Percentiles rank a stretch among this genome's conserved stretches.
phyloP scores from a whole-genome alignment of 2,797 vertebrate genomes.

The Pseudomugil tenellus region DNA sequence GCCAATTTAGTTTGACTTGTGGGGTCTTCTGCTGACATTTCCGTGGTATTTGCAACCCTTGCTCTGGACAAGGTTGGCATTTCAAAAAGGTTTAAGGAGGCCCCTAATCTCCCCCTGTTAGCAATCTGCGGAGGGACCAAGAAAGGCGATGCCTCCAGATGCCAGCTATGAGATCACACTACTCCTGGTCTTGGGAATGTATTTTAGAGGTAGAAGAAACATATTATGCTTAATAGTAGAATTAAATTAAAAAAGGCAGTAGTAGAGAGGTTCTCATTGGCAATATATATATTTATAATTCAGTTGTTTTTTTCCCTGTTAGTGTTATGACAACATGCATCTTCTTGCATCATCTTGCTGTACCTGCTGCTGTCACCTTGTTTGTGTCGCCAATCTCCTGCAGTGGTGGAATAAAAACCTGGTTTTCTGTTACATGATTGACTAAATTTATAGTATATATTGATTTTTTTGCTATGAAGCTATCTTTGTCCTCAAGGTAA shows the following conservation, averaged over 20 bases:
- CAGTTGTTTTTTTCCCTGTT: background rate
- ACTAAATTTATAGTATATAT: background rate
- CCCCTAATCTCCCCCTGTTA: conserved; percentile 79
- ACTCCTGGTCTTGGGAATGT: background rate
- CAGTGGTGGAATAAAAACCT: background rate
- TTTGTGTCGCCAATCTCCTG: background rate
- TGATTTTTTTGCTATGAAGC: background rate
- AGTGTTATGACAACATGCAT: background rate
- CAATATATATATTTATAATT: conserved; percentile 1
- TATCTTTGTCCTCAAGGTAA: background rate
- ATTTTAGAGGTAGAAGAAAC: conserved; percentile 1
- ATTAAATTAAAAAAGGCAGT: background rate
- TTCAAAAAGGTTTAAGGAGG: conserved; percentile 80
- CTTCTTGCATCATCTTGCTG: conserved; percentile 1
- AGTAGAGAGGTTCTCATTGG: background rate
- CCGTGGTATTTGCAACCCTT: conserved; percentile 81
- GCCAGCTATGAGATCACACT: conserved; percentile 4
- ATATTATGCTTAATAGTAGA: background rate
- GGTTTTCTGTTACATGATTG: background rate
- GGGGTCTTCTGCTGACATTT: conserved; percentile 83
- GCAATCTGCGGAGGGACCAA: conserved; percentile 70
- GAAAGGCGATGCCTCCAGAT: conserved; percentile 17
- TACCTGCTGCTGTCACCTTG: background rate
- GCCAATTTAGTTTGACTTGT: conserved; percentile 83
- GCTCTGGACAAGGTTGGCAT: conserved; percentile 80